phyloP scores from a whole-genome alignment of 30 jellyfish, hydroid and myxozoan genomes.

The Pelagia noctiluca region DNA sequence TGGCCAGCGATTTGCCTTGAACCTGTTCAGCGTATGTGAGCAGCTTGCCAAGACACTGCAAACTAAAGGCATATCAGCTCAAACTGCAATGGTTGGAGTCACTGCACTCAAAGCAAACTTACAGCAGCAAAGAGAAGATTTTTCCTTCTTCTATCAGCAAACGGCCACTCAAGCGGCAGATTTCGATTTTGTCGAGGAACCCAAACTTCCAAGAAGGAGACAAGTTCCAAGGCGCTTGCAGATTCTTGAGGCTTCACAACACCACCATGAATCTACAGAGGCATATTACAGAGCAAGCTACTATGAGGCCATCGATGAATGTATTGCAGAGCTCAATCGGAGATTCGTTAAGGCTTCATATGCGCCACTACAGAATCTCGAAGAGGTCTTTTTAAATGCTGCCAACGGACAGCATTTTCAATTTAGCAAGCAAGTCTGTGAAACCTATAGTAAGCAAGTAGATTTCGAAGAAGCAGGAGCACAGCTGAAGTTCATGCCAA shows the following conservation, averaged over 20 bases:
- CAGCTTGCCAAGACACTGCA: slow-evolving; percentile 21
- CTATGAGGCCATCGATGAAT: slow-evolving; percentile 35
- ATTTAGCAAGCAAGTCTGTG: slow-evolving; percentile 8
- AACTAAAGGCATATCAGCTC: not conserved
- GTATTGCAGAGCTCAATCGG: slow-evolving; percentile 20
- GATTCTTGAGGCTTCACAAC: slow-evolving; percentile 16
- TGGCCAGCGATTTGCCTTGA: not conserved
- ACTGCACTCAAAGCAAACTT: slow-evolving; percentile 19
- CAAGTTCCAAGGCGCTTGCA: slow-evolving; percentile 27
- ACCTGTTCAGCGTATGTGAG: slow-evolving; percentile 12
- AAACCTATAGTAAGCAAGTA: too few relatives aligned
- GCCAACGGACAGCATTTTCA: slow-evolving; percentile 28
- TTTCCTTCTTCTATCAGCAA: slow-evolving; percentile 9
- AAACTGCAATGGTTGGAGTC: slow-evolving; percentile 15
- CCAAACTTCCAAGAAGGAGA: slow-evolving; percentile 32
- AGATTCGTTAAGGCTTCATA: slow-evolving; percentile 36
- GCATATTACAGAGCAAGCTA: slow-evolving; percentile 15
- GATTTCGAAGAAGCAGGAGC: too few relatives aligned
- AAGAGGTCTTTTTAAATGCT: slow-evolving; percentile 38
- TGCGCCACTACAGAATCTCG: slow-evolving; percentile 44
- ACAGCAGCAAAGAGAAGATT: slow-evolving; percentile 45
- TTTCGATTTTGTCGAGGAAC: slow-evolving; percentile 27
- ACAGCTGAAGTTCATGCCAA: slow-evolving; percentile 25
- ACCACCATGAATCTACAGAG: slow-evolving; percentile 18
- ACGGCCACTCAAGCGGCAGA: not conserved